phyloP scores from a whole-genome alignment of 1,140 invertebrate species.

The Acromyrmex charruanus region DNA sequence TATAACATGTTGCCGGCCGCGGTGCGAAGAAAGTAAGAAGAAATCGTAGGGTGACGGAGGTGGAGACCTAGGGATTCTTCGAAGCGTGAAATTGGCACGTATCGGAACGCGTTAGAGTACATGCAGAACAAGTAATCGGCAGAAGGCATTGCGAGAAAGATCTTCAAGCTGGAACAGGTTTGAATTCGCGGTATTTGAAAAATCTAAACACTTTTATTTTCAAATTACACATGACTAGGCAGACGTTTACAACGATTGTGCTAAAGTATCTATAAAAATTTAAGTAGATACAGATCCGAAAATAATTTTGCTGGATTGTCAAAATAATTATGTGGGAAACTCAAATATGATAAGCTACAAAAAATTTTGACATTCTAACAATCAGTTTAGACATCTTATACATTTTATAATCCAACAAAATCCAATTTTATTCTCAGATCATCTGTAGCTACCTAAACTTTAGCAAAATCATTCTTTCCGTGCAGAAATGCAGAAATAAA shows the following conservation, averaged over 20 bases:
- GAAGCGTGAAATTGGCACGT: conserved; percentile 65
- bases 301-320: too few species aligned
- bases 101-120: conserved; percentile 61
- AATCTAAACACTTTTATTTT: neutral
- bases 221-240: neutral
- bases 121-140: conserved; percentile 28
- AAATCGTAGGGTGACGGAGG: conserved; percentile 47
- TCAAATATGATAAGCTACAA: too few species aligned
- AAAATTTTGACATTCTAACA: too few species aligned
- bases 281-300: too few species aligned
- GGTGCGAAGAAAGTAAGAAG: conserved; percentile 7
- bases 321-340: too few species aligned
- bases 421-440: too few species aligned
- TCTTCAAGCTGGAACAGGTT: neutral
- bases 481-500: neutral
- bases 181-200: neutral
- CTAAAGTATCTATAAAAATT: too few species aligned
- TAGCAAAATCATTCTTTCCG: too few species aligned
- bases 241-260: too few species aligned
- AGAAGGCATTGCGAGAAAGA: conserved; percentile 4
- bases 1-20: conserved; percentile 34
- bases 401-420: too few species aligned
- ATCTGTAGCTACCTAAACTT: too few species aligned
- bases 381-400: too few species aligned
- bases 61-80: conserved; percentile 11